Conservation (phyloP, 2,888 invertebrate species). For the Eilema griseolum region DNA sequence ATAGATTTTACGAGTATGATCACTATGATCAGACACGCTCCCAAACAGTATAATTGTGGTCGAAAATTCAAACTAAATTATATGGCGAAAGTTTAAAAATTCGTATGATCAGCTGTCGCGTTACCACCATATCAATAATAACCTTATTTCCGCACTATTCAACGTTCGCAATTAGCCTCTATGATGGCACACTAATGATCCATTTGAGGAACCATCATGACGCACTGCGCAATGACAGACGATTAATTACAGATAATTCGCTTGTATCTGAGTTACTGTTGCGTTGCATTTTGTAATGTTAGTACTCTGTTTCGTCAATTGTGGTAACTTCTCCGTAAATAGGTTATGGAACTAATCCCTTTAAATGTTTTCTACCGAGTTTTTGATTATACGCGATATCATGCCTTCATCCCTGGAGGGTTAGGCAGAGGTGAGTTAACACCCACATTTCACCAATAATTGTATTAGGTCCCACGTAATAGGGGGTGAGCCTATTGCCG, state of each 20-base stretch:
- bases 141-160: slow-evolving; percentile 7
- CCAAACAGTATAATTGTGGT: neutral
- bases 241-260: slow-evolving; percentile 35
- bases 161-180: slow-evolving; percentile 3
- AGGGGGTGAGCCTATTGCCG: too few relatives aligned
- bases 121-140: neutral
- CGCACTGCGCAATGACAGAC: slow-evolving; percentile 26
- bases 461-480: too few relatives aligned
- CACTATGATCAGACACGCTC: too few relatives aligned
- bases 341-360: neutral
- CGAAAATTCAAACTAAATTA: neutral
- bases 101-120: neutral
- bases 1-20: too few relatives aligned
- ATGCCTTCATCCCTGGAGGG: too few relatives aligned
- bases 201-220: slow-evolving; percentile 8
- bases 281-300: slow-evolving; percentile 10
- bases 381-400: too few relatives aligned
- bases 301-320: slow-evolving; percentile 5
- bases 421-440: too few relatives aligned
- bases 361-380: neutral
- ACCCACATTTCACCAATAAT: too few relatives aligned
- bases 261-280: slow-evolving; percentile 27
- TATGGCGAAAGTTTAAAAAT: neutral
- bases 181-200: slow-evolving; percentile 16
- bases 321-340: neutral